Evolutionary conservation across 2,113 vertebrate genomes (phyloP).

Genomic region (Herpetotheres cachinnans): DNA sequence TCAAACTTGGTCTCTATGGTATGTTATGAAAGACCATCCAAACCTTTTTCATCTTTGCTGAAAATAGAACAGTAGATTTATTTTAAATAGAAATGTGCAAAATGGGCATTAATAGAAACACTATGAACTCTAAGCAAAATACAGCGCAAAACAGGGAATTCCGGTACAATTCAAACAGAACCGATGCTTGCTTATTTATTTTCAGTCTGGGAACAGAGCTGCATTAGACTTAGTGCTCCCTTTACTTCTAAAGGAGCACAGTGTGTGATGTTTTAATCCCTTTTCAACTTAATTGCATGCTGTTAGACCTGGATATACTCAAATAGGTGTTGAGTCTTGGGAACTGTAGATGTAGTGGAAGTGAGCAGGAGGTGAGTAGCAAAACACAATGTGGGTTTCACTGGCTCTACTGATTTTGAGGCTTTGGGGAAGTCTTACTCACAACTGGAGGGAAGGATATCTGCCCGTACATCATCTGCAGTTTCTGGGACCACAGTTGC

Average conservation of each 20-base stretch:
- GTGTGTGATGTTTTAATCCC: background rate
- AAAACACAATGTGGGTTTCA: background rate
- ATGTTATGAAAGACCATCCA: background rate
- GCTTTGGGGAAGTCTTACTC: background rate
- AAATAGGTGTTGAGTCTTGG: background rate
- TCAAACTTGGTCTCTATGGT: background rate
- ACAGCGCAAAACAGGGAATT: background rate
- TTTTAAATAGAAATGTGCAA: background rate
- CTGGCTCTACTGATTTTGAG: background rate
- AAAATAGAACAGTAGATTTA: background rate
- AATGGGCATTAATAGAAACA: background rate
- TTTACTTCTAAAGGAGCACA: background rate
- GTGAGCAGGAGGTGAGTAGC: background rate
- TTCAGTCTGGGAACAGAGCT: background rate
- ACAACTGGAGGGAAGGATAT: background rate
- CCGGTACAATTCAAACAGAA: background rate
- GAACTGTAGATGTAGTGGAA: background rate
- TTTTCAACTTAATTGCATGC: background rate
- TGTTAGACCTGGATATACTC: background rate
- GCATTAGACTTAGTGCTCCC: background rate
- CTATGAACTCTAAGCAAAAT: background rate
- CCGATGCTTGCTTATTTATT: background rate
- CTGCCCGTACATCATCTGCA: background rate
- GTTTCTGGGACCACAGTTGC: background rate
- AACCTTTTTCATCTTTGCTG: background rate